Evolutionary conservation across 2,888 invertebrate genomes (phyloP), one percentile per base, ranked within the genome.

Genomic region (Eilema depressum): DNA sequence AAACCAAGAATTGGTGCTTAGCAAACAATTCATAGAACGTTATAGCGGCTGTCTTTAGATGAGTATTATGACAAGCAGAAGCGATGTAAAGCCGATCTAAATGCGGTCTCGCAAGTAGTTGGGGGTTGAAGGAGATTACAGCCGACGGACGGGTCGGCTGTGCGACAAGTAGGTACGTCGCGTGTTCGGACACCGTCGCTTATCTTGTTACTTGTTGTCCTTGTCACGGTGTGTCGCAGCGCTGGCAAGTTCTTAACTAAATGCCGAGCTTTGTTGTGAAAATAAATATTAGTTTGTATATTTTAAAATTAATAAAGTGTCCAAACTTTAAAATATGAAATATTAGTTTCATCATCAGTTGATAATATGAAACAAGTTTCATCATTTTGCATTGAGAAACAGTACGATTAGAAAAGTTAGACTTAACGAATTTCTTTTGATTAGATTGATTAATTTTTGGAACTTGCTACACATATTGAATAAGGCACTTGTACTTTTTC

Each of bases 131-230:
- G 82, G 85, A 83, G 86, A 89, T 89, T 89, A 88, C 73, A 79
- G 81, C 69, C 75, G 86, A 85, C 81, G 78, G 80, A 71, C 59
- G 71, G 66, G 64, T 60, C 62, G 53, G 65, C 25, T 26, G 56
- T 59, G 33, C 60, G 67, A 53, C 68, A 68, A 76, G 63, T 25
- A 66, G 74, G 74, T 67, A 69, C 76, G 63, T 78, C 75, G 80
- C 84, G 83, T 84, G 84, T 68, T 80, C 79, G 81, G 84, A 83
- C 85, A 78, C 76, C 80, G 74, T 82, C 80, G 89, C 91, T 92
- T 92, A 92, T 92, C 92, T 90, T 90, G 91, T 92, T 89, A 90
- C 88, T 83, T 81, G 84, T 3, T 87, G 88, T 88, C 89, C 74
- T 87, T 90, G 89, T 91, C 90, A 87, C 86, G 84, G 85, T 83